phyloP scores from a whole-genome alignment of 2,888 invertebrate genomes.

The Melanostoma scalare region DNA sequence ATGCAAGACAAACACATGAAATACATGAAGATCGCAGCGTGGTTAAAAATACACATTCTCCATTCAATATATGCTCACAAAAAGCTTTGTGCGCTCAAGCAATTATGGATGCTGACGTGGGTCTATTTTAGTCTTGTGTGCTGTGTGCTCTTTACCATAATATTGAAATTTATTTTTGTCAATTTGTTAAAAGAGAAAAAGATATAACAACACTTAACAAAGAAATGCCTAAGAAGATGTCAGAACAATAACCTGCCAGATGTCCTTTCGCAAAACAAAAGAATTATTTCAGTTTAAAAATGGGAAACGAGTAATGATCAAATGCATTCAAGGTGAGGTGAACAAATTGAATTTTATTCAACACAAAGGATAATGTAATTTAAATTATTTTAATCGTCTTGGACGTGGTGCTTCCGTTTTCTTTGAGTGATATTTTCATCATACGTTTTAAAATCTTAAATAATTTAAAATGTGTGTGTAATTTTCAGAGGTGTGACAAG shows the following conservation, averaged over 20 bases:
- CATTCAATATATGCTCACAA: background rate
- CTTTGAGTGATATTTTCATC: too few species aligned
- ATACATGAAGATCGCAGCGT: too few species aligned
- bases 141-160: constrained; percentile 12
- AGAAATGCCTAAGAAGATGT: constrained; percentile 27
- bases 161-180: constrained; percentile 38
- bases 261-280: constrained; percentile 19
- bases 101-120: background rate
- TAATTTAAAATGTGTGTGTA: too few species aligned
- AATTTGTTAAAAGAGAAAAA: constrained; percentile 15
- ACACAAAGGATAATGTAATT: too few species aligned
- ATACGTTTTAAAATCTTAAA: too few species aligned
- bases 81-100: constrained; percentile 4
- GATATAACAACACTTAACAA: constrained; percentile 14
- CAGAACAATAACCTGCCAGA: constrained; percentile 36
- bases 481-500: too few species aligned
- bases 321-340: too few species aligned
- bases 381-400: too few species aligned
- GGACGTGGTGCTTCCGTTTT: too few species aligned
- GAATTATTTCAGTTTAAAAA: constrained; percentile 1
- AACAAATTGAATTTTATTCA: too few species aligned
- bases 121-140: background rate
- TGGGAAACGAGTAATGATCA: background rate
- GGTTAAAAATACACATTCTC: too few species aligned
- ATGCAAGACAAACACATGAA: background rate